Evolutionary conservation across 2,888 invertebrate genomes (phyloP).

Genomic region (Steromphala cineraria): DNA sequence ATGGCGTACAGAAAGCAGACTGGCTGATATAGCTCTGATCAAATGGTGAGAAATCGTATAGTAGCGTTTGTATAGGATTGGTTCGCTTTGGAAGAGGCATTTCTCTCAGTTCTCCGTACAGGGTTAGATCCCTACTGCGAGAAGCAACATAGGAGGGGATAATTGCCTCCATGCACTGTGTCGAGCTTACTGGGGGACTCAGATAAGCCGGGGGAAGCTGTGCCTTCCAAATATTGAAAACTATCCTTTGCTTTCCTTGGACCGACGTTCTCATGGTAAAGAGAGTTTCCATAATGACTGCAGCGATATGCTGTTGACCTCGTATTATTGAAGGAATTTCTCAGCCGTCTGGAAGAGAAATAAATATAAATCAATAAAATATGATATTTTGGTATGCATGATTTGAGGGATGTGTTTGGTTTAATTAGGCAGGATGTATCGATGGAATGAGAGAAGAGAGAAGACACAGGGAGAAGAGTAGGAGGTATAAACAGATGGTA

Average conservation of each 20-base stretch:
- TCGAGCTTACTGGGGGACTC: background rate
- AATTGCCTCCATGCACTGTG: background rate
- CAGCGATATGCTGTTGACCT: background rate
- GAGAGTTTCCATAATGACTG: background rate
- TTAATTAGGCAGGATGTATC: background rate
- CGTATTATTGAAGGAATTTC: background rate
- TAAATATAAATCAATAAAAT: slow-evolving; percentile 8
- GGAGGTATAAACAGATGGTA: too few species aligned
- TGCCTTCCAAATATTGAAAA: background rate
- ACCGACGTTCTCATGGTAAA: background rate
- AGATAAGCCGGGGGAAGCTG: background rate
- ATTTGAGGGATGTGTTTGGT: background rate
- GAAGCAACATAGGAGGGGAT: background rate
- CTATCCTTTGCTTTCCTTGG: slow-evolving; percentile 1
- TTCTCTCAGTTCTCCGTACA: background rate
- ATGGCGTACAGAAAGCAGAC: background rate
- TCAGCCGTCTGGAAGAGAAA: background rate
- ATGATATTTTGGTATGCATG: background rate
- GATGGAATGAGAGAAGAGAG: too few species aligned
- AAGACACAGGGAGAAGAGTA: too few species aligned
- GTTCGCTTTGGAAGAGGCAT: background rate
- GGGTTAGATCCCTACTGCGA: background rate
- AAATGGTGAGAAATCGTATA: background rate
- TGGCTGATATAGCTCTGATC: background rate
- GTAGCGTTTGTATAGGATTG: background rate